Evolutionary conservation across 2,113 vertebrate genomes (phyloP).

Genomic region (Alosa alosa): DNA sequence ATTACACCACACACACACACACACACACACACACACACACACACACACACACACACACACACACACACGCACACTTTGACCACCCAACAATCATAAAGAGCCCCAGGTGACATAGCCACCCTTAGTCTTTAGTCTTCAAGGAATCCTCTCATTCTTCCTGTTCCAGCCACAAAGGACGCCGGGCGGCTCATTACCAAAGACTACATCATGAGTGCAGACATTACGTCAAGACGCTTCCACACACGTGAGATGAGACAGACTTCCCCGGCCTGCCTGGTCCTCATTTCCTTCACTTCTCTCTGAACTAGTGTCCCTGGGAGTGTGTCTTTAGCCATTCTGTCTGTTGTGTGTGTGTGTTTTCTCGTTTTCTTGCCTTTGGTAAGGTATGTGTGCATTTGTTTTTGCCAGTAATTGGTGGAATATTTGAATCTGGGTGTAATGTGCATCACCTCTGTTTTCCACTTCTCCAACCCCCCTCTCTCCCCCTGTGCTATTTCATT

Average conservation of each 20-base stretch:
- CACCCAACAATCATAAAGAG: neutral
- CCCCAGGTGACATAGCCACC: neutral
- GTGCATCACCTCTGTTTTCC: neutral
- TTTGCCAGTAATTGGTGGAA: neutral
- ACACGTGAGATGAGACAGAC: neutral
- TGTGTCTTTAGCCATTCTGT: neutral
- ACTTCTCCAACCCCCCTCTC: neutral
- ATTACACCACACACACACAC: conserved; percentile 30
- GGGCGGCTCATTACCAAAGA: neutral
- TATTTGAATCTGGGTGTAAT: neutral
- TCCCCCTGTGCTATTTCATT: neutral
- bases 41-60: neutral
- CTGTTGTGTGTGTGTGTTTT: neutral
- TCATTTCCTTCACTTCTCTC: neutral
- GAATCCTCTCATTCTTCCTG: neutral
- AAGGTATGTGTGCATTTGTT: neutral
- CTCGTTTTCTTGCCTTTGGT: neutral
- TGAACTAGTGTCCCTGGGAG: neutral
- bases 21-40: neutral
- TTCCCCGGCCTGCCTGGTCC: neutral
- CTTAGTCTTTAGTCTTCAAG: neutral
- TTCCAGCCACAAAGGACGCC: neutral
- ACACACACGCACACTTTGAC: neutral
- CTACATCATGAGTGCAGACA: neutral
- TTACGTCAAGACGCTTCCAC: neutral